phyloP scores from a whole-genome alignment of 1,140 invertebrate genomes.

The Penaeus japonicus region DNA sequence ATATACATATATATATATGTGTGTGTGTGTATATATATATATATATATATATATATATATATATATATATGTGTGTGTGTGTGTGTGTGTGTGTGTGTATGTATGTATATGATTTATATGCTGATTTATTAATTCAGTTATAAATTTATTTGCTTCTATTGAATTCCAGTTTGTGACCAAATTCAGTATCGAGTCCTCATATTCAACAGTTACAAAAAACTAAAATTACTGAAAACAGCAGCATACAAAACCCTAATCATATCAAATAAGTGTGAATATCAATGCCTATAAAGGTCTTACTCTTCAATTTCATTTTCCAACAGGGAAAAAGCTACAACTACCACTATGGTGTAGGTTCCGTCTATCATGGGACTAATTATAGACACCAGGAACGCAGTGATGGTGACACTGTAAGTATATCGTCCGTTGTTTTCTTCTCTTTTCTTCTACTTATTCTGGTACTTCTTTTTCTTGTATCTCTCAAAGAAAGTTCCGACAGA shows the following conservation, averaged over 20 bases:
- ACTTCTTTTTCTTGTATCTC: neutral
- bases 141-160: too few relatives aligned
- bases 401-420: neutral
- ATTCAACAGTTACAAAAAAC: too few relatives aligned
- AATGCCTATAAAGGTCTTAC: neutral
- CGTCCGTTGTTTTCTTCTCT: neutral
- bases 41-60: too few relatives aligned
- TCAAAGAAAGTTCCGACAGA: neutral
- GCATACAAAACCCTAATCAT: too few relatives aligned
- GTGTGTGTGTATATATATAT: too few relatives aligned
- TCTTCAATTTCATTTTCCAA: neutral
- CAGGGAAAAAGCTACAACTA: neutral
- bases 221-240: too few relatives aligned
- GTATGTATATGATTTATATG: too few relatives aligned
- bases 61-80: too few relatives aligned
- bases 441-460: neutral
- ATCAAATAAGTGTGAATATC: neutral
- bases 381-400: neutral
- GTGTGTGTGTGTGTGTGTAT: too few relatives aligned
- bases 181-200: neutral
- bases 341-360: neutral
- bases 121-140: neutral
- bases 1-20: too few relatives aligned
- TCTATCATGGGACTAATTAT: neutral
- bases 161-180: too few relatives aligned